Base-by-base conservation (phyloP, 2,113 vertebrate genomes). In the Tapirus terrestris region DNA sequence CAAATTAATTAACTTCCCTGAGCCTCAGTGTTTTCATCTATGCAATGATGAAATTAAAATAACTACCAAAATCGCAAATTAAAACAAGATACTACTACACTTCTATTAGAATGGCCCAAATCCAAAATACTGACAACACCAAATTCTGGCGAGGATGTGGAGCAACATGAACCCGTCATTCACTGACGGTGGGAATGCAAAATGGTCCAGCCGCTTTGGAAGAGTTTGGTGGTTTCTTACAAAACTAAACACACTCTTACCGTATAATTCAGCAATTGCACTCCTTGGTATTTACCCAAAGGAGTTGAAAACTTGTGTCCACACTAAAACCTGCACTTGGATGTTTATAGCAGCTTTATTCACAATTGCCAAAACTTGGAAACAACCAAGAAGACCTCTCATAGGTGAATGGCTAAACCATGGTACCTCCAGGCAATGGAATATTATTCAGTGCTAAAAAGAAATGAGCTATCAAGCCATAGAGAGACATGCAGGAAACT, bases 1-100 rank as follows among this genome's bases (percentile, higher is more conserved):
- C 25, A 97, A 73, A 12, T 80, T 88, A 81, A 79, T 56, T 89
- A 93, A 84, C 58, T 84, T 97, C 10, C 17, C 29, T 77, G 25
- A 27, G 3, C 31, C 31, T 95, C 20, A 60, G 20, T 95, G 81
- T 93, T 76, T 68, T 89, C 25, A 86, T 83, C 79, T 85, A 79
- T 87, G 12, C 16, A 67, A 75, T 67, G 43, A 93, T 39, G 25
- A 58, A 84, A 85, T 92, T 93, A 87, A 90, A 76, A 82, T 63
- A 93, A 36, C 45, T 72, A 72, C n/a, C 31, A 53, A 91, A 97
- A 72, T 82, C 53, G 5, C 7, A 86, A 85, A 65, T 91, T 76
- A 89, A 94, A 86, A 70, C 75, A 45, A 61, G 21, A 77, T 63
- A 53, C 56, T 3, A 51, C 21, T 70, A 48, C 21, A 82, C 53